Base-by-base conservation (phyloP, 23 tunicate genomes). In the Styela clava region DNA sequence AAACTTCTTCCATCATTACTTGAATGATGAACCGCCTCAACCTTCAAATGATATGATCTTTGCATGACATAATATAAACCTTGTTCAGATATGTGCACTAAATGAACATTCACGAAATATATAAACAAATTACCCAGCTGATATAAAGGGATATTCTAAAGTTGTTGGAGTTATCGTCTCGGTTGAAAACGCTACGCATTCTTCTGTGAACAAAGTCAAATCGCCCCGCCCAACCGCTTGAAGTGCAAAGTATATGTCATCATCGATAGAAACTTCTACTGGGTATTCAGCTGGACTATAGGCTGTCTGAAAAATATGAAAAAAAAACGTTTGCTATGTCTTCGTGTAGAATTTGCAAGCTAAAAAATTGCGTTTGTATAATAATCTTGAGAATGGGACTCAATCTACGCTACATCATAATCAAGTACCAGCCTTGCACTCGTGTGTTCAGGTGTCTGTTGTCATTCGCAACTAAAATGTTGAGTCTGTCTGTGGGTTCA, bases 171-270 rank as follows among this genome's bases (percentile, higher is more conserved):
- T 16, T 20, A 16, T 16, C 9, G 73, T 24, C 63, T 18, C 18
- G 63, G 63, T 56, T 68, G 73, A 24, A 31, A 68, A 12, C 16
- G 73, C 73, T 68, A 68, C 20, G 27, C 73, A 68, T 68, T 68
- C 27, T 21, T 68, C 20, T 29, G 73, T 68, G n/a, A 68, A 68
- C 16, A 68, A 68, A 24, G 27, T 31, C 24, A 68, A 68, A 24
- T 31, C 73, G 9, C 16, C 73, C 73, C 27, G 73, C 9, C 73
- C 73, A 31, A 68, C 27, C 28, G 73, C 73, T 16, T 31, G 31
- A 21, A 68, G 24, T 24, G 73, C 16, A 21, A 68, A 68, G 73
- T 68, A 68, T 16, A 68, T 68, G 16, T 12, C 27, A 21, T 68
- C 73, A 18, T 20, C n/a, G 31, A 24, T 21, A 16, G 27, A 16